Evolutionary conservation across 1,140 invertebrate genomes (phyloP).

Genomic region (Drosophila sp.): DNA sequence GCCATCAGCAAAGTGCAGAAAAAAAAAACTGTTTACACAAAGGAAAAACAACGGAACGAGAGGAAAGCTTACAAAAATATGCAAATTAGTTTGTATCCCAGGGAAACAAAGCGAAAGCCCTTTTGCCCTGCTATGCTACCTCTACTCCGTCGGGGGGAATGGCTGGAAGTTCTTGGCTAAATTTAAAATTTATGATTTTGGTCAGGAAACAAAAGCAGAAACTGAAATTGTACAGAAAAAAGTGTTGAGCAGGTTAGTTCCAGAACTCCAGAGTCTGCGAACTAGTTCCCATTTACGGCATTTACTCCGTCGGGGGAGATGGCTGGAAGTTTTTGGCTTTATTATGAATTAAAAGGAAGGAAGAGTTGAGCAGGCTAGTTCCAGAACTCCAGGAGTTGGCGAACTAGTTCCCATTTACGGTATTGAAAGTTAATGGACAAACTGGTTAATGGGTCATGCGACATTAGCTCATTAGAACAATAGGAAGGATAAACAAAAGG

Average conservation of each 20-base stretch:
- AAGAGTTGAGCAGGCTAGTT: not conserved
- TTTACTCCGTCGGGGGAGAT: no score
- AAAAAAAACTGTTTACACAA: slow-evolving; percentile 13
- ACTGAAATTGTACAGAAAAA: not conserved
- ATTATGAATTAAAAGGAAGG: not conserved
- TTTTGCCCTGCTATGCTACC: not conserved
- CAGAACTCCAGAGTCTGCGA: not conserved
- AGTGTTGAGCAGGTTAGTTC: not conserved
- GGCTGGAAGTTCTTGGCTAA: slow-evolving; percentile 32
- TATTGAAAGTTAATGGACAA: slow-evolving; percentile 10
- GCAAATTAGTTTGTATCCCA: slow-evolving; percentile 65
- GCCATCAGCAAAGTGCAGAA: slow-evolving; percentile 1
- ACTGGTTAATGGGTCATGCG: slow-evolving; percentile 38
- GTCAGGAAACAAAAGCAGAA: slow-evolving; percentile 22
- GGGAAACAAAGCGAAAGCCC: slow-evolving; percentile 20
- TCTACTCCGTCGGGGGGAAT: not conserved
- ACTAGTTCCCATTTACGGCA: not conserved
- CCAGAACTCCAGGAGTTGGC: not conserved
- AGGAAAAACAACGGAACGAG: not conserved
- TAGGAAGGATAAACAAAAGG: slow-evolving; percentile 19
- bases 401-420: slow-evolving; percentile 1
- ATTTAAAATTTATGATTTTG: slow-evolving; percentile 72
- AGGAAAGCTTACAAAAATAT: slow-evolving; percentile 49
- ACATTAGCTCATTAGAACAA: slow-evolving; percentile 33
- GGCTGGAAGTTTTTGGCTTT: no score